A percentile compares a stretch with the other conserved stretches of the same genome.
These are phyloP conservation scores for Sylvilagus floridanus DNA, from an alignment of 2,797 vertebrate species.

Conservation along the genomic window DNA sequence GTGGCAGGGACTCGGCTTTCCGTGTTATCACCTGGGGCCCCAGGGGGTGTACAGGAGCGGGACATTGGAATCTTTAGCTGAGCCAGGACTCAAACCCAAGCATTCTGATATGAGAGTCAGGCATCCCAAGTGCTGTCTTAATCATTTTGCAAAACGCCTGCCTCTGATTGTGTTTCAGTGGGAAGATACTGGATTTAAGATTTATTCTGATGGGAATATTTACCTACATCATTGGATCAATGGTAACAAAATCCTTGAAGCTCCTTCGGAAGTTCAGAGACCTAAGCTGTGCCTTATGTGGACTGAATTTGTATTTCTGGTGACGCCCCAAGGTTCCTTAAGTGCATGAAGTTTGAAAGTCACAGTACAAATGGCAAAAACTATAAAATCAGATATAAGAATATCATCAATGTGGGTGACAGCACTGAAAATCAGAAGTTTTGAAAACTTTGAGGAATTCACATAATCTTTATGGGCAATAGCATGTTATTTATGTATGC, in stretches of 20 bases:
- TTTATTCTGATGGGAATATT: background rate
- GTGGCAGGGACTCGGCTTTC: too few relatives aligned
- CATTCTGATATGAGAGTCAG: too few relatives aligned
- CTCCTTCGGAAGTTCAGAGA: background rate
- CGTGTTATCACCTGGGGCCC: too few relatives aligned
- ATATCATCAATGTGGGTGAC: background rate
- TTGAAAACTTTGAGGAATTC: background rate
- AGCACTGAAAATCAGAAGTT: background rate
- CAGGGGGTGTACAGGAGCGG: too few relatives aligned
- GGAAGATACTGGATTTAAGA: background rate
- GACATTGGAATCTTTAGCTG: too few relatives aligned
- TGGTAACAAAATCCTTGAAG: background rate
- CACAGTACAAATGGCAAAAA: background rate
- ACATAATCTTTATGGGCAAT: background rate
- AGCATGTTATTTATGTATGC: background rate
- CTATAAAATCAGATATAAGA: background rate
- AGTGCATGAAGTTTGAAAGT: background rate
- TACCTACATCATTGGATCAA: background rate
- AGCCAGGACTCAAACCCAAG: too few relatives aligned
- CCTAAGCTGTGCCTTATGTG: too few relatives aligned
- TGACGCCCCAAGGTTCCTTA: background rate
- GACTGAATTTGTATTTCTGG: background rate
- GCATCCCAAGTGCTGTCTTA: too few relatives aligned
- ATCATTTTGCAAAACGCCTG: too few relatives aligned
- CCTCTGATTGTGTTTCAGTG: background rate